A percentile compares a stretch with the other conserved stretches of the same genome.
Conservation (phyloP, 1,140 invertebrate genomes). For the Sarcophaga peregrina region DNA sequence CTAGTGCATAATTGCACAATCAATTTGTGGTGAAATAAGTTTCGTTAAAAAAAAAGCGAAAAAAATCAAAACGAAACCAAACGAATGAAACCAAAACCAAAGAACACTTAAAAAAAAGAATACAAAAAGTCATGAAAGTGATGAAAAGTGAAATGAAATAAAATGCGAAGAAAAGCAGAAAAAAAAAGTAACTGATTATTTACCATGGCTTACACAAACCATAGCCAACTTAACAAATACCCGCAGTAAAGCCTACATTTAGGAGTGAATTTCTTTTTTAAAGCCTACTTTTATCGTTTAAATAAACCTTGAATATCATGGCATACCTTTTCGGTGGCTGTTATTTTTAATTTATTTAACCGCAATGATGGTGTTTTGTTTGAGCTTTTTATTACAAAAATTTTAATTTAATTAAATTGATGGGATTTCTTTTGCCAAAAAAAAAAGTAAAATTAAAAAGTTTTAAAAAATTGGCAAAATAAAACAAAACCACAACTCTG, state of each 20-base stretch:
- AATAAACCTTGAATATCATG: background rate
- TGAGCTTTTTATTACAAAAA: too few species aligned
- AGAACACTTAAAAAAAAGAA: background rate
- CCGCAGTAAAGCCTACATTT: too few species aligned
- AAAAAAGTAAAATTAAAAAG: background rate
- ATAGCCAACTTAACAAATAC: background rate
- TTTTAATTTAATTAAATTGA: conserved; percentile 21
- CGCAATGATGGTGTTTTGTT: background rate
- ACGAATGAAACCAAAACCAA: background rate
- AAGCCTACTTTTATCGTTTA: background rate
- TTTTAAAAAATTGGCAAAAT: too few species aligned
- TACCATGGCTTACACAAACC: background rate
- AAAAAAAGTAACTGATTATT: background rate
- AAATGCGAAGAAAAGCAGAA: background rate
- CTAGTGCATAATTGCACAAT: conserved; percentile 24
- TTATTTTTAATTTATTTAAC: conserved; percentile 22
- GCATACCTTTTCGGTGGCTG: background rate
- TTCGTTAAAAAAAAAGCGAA: background rate
- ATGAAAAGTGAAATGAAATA: background rate
- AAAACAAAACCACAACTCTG: too few species aligned
- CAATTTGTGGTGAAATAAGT: conserved; percentile 21
- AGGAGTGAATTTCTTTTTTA: too few species aligned
- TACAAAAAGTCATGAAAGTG: too few species aligned
- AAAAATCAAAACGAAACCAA: background rate
- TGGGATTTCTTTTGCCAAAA: background rate